Base-by-base conservation (phyloP, 2,797 vertebrate species). In the Chelmon rostratus region DNA sequence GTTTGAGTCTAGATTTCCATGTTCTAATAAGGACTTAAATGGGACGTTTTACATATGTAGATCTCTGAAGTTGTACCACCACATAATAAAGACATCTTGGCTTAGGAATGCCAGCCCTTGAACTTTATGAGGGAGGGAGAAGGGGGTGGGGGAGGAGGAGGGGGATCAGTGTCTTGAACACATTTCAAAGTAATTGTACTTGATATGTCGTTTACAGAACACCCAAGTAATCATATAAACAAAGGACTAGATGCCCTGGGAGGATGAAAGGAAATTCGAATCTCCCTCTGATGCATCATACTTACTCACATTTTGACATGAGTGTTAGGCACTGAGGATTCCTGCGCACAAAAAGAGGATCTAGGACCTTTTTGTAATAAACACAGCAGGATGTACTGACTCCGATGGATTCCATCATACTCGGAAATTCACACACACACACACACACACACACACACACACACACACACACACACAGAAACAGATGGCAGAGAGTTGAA, bases 171-270 rank as follows among this genome's bases (percentile, higher is more conserved):
- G 90, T 92, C 91, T 93, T 92, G 92, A 94, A 94, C 87, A 81
- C 90, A 93, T 94, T 94, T 94, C 85, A 86, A 81, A 85, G 89
- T 95, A 95, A 95, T 95, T 94, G 92, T 93, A 93, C 91, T 93
- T 93, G 94, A 94, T 94, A 93, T 93, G 90, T 93, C 83, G 91
- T 95, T 95, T 94, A 94, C 84, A 87, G 94, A 95, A 94, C 92
- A 94, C 91, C 92, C 90, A 92, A 92, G 91, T 93, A 93, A 92
- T 93, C 93, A 90, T 94, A 89, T 95, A 95, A 95, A 95, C 93
- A 95, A 91, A 89, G 86, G 85, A 82, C 85, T 88, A 78, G 92
- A 91, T 90, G 79, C 90, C 92, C 89, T 72, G 85, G 86, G 86
- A 89, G 88, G 92, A 94, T 94, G 89, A 94, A 95, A 94, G 91